Base-by-base conservation (phyloP, 1,140 invertebrate genomes). In the Thereuonema tuberculata region DNA sequence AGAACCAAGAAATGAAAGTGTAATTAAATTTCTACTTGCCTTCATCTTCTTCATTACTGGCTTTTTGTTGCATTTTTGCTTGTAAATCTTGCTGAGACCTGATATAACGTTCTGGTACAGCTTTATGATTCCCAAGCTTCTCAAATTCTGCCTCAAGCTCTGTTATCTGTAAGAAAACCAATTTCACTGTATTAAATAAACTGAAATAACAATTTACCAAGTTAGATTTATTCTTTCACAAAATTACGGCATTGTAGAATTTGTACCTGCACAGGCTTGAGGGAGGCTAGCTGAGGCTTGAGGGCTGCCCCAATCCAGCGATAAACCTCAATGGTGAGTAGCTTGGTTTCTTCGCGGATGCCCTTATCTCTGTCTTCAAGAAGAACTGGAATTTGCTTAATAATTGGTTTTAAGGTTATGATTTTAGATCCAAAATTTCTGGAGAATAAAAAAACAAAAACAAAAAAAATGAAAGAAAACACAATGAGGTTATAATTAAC, bases 381-480 rank as follows among this genome's bases (percentile, higher is more conserved):
- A 28, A 97, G 77, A 2, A 81, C 76, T 2, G 85, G 81, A 24
- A 94, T 80, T 68, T 89, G 86, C 70, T 97, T 98, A 46, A 97
- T 78, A 61, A 97, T 71, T 3, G 87, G 85, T 70, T 96, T 97
- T 2, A 95, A 78, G 58, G 81, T 83, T 20, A 98, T 82, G 0
- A 96, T 85, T 77, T 95, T 96, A 28, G 86, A 81, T 15, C 94
- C 93, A 78, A 95, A 98, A 68, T 91, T 86, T 61, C 81, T 84
- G 63, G 25, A 69, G 62, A 60, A 69, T 64, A 17, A 48, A 64
- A 57, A 25, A 59, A 27, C 12, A 37, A 1, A 52, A 56, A 48
- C 17, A 20, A 58, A 48, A 57, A 21, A 27, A 56, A 43, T 47
- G 23, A 23, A 1, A n/a, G n/a, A n/a, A n/a, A n/a, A 31, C 1